A percentile compares a stretch with the other conserved stretches of the same genome.
Evolutionary conservation across 2,888 invertebrate species (phyloP).

Genomic region (Torymus texanus): DNA sequence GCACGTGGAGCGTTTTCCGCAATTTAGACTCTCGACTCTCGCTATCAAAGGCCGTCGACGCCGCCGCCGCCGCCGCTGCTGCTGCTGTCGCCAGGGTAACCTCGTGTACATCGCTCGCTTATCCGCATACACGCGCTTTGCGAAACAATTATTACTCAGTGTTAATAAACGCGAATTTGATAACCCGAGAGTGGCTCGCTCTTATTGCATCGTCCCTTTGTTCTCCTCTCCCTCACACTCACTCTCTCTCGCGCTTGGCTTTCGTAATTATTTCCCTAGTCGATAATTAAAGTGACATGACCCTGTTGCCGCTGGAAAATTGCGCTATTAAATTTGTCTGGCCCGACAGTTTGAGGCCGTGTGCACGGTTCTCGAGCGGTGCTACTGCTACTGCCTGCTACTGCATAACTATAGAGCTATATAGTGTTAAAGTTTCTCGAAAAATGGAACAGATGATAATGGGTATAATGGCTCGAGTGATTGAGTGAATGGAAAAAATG

Average conservation of each 20-base stretch:
- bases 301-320: background rate
- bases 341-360: too few species aligned
- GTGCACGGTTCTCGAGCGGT: too few species aligned
- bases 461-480: too few species aligned
- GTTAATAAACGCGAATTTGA: slow-evolving; percentile 34
- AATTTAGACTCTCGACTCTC: slow-evolving; percentile 13
- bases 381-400: too few species aligned
- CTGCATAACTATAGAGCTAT: too few species aligned
- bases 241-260: too few species aligned
- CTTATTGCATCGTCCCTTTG: background rate
- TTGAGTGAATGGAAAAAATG: too few species aligned
- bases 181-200: background rate
- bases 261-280: background rate
- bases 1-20: background rate
- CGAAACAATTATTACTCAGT: slow-evolving; percentile 32
- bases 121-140: slow-evolving; percentile 14
- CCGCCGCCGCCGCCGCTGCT: background rate
- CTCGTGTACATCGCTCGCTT: background rate
- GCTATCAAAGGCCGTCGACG: too few species aligned
- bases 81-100: background rate
- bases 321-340: too few species aligned
- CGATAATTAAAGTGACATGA: slow-evolving; percentile 1
- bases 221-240: too few species aligned
- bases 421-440: too few species aligned
- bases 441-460: too few species aligned